Evolutionary conservation across 1,140 invertebrate species (phyloP).

Genomic region (Anoplolepis gracilipes): DNA sequence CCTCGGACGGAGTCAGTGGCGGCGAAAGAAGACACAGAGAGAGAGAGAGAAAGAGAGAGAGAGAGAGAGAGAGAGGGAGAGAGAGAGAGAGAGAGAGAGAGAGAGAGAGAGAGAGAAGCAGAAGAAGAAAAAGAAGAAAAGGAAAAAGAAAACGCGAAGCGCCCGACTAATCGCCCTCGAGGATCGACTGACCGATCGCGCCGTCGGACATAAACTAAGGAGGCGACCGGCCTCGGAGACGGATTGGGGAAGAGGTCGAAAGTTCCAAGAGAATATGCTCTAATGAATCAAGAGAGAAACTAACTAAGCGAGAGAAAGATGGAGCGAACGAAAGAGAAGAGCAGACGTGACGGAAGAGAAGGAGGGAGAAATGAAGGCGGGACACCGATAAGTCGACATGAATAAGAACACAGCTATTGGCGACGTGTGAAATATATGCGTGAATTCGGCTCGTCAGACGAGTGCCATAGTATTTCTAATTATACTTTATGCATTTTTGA

Average conservation of each 20-base stretch:
- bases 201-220: slow-evolving; percentile 65
- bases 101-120: background rate
- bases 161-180: background rate
- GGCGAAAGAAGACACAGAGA: background rate
- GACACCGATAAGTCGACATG: background rate
- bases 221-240: slow-evolving; percentile 17
- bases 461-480: background rate
- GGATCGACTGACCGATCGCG: slow-evolving; percentile 48
- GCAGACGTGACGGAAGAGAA: no score
- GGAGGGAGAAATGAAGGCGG: background rate
- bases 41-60: background rate
- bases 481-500: background rate
- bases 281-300: background rate
- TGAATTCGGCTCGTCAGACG: background rate
- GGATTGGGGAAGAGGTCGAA: slow-evolving; percentile 39
- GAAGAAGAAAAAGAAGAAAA: background rate
- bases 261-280: slow-evolving; percentile 42
- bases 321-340: background rate
- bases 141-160: background rate
- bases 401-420: background rate
- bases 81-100: no score
- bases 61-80: background rate
- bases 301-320: background rate
- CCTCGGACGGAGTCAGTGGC: no score
- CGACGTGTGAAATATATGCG: background rate